phyloP scores from a whole-genome alignment of 2,113 vertebrate genomes.

The Theropithecus gelada region DNA sequence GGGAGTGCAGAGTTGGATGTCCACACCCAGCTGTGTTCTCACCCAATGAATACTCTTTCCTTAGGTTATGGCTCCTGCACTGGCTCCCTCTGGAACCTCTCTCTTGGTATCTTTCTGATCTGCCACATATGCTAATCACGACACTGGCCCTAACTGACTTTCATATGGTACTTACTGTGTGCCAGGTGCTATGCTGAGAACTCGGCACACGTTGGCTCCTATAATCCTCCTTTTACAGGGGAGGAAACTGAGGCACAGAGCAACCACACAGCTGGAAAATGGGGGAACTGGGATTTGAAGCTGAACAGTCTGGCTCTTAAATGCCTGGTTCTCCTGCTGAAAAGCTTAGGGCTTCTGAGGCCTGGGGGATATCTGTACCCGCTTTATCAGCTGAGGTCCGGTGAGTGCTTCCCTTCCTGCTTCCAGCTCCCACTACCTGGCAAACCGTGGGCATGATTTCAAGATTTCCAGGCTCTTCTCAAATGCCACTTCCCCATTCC shows the following conservation, averaged over 20 bases:
- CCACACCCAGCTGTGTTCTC: not conserved
- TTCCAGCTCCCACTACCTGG: not conserved
- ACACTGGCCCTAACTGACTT: not conserved
- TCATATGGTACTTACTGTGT: accelerated
- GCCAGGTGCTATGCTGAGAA: not conserved
- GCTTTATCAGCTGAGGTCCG: not conserved
- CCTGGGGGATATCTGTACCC: too few species aligned
- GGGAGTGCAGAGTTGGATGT: not conserved
- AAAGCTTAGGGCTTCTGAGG: not conserved
- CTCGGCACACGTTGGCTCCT: too few species aligned
- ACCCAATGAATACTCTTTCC: not conserved
- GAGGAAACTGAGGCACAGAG: not conserved
- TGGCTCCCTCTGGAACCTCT: not conserved
- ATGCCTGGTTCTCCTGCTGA: not conserved
- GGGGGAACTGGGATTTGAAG: not conserved
- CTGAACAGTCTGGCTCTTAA: not conserved
- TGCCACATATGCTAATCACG: not conserved
- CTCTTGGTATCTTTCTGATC: not conserved
- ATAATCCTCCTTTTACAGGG: not conserved
- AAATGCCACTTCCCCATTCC: accelerated
- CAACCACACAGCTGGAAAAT: not conserved
- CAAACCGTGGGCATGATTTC: accelerated
- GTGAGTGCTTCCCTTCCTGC: too few species aligned
- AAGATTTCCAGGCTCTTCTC: not conserved
- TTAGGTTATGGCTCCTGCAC: too few species aligned